phyloP scores from a whole-genome alignment of 2,797 vertebrate genomes.

The Chloroceryle inda region DNA sequence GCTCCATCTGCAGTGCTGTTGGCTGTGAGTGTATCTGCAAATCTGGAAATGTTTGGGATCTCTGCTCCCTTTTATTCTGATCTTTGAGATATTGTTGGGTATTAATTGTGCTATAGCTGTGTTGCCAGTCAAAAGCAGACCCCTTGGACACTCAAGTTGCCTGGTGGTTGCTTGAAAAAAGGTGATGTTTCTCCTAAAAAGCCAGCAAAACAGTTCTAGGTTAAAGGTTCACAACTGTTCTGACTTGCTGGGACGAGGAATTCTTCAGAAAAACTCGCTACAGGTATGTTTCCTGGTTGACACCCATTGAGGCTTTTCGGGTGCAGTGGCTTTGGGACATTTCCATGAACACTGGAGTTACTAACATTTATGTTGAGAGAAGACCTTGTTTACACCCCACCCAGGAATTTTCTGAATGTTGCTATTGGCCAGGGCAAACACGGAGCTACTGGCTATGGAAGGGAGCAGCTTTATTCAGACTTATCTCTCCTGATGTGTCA shows the following conservation, averaged over 20 bases:
- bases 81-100: neutral
- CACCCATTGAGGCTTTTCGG: no score
- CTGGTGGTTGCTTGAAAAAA: neutral
- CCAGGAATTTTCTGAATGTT: neutral
- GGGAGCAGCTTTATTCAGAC: neutral
- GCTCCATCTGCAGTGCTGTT: neutral
- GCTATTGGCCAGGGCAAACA: neutral
- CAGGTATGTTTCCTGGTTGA: rapidly evolving
- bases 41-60: neutral
- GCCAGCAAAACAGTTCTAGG: rapidly evolving
- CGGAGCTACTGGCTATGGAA: neutral
- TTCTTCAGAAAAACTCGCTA: no score
- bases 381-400: neutral
- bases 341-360: neutral
- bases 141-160: neutral
- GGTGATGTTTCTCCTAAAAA: neutral
- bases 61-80: neutral
- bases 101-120: neutral
- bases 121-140: neutral
- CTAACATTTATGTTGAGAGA: neutral
- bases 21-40: neutral
- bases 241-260: no score
- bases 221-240: neutral
- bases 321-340: neutral
- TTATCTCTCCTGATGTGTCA: rapidly evolving